phyloP scores from a whole-genome alignment of 2,797 vertebrate species.

The Galago senegalensis region DNA sequence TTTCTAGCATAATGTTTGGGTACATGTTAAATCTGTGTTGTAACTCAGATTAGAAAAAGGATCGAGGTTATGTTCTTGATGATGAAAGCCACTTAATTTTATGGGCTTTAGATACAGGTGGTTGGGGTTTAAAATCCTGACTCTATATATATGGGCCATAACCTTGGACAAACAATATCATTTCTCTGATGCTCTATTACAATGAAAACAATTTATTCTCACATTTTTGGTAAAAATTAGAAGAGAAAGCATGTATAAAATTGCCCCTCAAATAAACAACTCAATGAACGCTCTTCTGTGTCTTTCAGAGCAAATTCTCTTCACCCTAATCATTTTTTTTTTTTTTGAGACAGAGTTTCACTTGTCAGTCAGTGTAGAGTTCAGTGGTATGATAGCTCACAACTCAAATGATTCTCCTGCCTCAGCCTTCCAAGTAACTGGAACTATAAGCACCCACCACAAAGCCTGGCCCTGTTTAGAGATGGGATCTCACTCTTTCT shows the following conservation, averaged over 20 bases:
- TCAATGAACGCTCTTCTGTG: neutral
- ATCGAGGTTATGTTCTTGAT: neutral
- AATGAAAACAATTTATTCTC: slow-evolving; percentile 15
- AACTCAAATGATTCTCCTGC: too few species aligned
- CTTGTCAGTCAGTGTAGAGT: too few species aligned
- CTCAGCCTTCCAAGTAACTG: too few species aligned
- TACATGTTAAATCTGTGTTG: neutral
- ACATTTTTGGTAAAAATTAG: neutral
- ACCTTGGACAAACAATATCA: neutral
- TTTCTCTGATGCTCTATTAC: neutral
- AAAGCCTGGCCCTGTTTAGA: too few species aligned
- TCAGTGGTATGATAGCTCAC: too few species aligned
- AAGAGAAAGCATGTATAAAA: neutral
- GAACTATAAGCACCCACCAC: too few species aligned
- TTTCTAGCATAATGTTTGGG: neutral
- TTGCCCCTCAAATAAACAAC: neutral
- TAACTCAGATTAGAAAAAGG: neutral
- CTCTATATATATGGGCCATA: neutral
- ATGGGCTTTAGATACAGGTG: neutral
- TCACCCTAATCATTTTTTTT: neutral
- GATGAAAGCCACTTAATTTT: neutral
- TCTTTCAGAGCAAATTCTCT: neutral
- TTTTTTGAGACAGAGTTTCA: too few species aligned
- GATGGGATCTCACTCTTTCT: too few species aligned
- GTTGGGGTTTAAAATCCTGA: neutral